Percentiles rank a stretch among this genome's conserved stretches.
These are phyloP conservation scores for Macaria notata DNA, from an alignment of 2,888 invertebrate species.

Conservation along the genomic window DNA sequence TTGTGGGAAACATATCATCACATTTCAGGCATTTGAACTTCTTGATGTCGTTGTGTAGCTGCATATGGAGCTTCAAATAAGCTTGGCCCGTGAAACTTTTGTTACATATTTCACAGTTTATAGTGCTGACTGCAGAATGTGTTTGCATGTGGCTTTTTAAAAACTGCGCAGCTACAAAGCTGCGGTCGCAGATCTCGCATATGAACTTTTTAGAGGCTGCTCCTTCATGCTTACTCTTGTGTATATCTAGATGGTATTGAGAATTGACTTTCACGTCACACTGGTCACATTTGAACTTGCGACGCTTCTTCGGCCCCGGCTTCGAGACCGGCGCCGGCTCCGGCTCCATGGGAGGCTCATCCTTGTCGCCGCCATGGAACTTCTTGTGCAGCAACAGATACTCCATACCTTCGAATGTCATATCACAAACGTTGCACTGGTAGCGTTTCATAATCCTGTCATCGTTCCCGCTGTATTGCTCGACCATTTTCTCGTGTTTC, in stretches of 20 bases:
- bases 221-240: conserved; percentile 74
- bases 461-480: conserved; percentile 63
- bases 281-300: conserved; percentile 73
- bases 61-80: conserved; percentile 75
- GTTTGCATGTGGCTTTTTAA: conserved; percentile 77
- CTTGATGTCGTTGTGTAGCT: conserved; percentile 73
- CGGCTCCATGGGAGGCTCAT: conserved; percentile 59
- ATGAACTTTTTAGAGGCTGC: conserved; percentile 66
- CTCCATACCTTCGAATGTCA: conserved; percentile 73
- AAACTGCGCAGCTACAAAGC: conserved; percentile 75
- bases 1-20: conserved; percentile 75
- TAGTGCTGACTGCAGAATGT: conserved; percentile 68
- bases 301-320: conserved; percentile 66
- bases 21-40: conserved; percentile 77
- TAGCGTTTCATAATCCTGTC: conserved; percentile 67
- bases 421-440: conserved; percentile 71
- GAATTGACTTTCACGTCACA: conserved; percentile 77
- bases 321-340: conserved; percentile 50
- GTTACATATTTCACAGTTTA: conserved; percentile 72
- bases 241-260: conserved; percentile 75
- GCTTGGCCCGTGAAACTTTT: conserved; percentile 76
- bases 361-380: conserved; percentile 73
- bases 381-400: conserved; percentile 73
- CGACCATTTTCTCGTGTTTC: conserved; percentile 76
- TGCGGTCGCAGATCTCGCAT: conserved; percentile 73